Evolutionary conservation across 2,113 vertebrate species (phyloP), one percentile per base, ranked within the genome.

Genomic region (Rhinopomastus cyanomelas): DNA sequence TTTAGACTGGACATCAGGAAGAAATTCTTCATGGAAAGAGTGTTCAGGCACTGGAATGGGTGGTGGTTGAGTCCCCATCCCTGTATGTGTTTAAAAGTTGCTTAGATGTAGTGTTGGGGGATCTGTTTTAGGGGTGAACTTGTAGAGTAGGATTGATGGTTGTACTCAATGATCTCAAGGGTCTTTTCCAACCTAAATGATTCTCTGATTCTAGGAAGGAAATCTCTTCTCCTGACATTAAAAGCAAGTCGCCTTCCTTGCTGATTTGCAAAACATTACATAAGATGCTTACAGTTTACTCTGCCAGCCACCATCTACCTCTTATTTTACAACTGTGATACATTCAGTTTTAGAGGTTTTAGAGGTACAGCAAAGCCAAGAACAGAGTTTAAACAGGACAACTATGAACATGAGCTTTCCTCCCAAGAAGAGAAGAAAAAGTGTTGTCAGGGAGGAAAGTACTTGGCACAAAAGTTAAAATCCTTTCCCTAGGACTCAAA

Each of bases 391-490:
- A 88, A 53, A 69, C 36, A 59, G 66, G 57, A 84, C 66, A 93
- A 30, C n/a, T 76, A 73, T 19, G 39, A 94, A 81, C 2, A 0
- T 61, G 59, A 61, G 25, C 76, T 90, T 94, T 92, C 85, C 89
- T 83, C 57, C 76, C 67, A 82, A 75, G 78, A 76, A 84, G 84
- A 62, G 55, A 71, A 61, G 30, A 56, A 89, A 48, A 90, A 49
- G 10, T 85, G 27, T 56, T 83, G 69, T 69, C 59, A 65, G 55
- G 61, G 29, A 89, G 56, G 48, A 93, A 87, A 73, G n/a, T 46
- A 69, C 61, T 74, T 89, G 81, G 78, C 29, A 74, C 11, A 19
- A 85, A 90, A 85, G 56, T n/a, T 76, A 65, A 88, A 94, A 94
- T 87, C 67, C 52, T 78, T 93, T 78, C 66, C 65, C 46, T 52